Base-by-base conservation (phyloP, 2,888 invertebrate genomes). In the Pollenia labialis region DNA sequence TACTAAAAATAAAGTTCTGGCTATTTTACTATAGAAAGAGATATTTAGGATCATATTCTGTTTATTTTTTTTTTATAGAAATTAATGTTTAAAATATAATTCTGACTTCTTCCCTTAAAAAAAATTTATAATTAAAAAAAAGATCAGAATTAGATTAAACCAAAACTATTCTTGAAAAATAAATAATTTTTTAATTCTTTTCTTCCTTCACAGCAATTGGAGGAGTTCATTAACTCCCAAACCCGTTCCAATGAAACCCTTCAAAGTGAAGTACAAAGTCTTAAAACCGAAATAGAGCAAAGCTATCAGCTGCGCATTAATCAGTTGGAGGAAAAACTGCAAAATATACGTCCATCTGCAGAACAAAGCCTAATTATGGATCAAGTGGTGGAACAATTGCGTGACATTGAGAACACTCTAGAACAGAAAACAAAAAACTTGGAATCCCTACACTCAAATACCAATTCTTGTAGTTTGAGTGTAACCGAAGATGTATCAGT, bases 401-500 rank as follows among this genome's bases (percentile, higher is more conserved):
- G 94, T 56, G 96, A 95, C 82, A 94, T 97, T 89, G 96, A 96
- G 89, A 94, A 93, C 72, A 94, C 95, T 64, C 91, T 98, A 2
- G 96, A 96, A 74, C 95, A 95, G 62, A 95, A 96, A 91, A 96
- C 96, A n/a, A 95, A 95, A 88, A 95, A 95, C 68, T 92, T 97
- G 87, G 97, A 98, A 93, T 94, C 95, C 0, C 92, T 96, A 10
- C 96, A 97, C 92, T 95, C 96, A 86, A 94, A 95, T 94, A 95
- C 74, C 94, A 95, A 80, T 40, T 95, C 95, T 6, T 95, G 95
- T 32, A 96, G 96, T 90, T 89, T 91, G 3, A 97, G 96, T 88
- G 96, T 96, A 66, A 97, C 97, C 87, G 97, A 97, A 93, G 97
- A 97, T 91, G 96, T 97, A 52, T 97, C 97, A 0, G 94, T 96